Conservation (phyloP, 2,113 vertebrate genomes). For the Eretmochelys imbricata region DNA sequence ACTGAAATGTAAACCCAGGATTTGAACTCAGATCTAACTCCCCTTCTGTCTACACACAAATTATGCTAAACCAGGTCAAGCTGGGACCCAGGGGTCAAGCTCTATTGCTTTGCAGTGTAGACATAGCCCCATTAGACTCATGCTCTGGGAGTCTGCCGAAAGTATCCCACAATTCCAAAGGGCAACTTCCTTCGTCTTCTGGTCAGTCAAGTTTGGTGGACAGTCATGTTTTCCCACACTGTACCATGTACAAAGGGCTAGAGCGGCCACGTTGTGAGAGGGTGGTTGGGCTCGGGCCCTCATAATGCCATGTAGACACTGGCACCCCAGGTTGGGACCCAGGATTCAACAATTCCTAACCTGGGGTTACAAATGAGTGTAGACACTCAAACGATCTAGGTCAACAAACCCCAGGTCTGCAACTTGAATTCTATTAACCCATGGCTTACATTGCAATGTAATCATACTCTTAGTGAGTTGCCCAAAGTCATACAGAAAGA, state of each 20-base stretch:
- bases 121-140: neutral
- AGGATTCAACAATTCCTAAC: neutral
- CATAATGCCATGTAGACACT: too few relatives aligned
- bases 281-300: too few relatives aligned
- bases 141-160: neutral
- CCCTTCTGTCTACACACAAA: too few relatives aligned
- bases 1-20: neutral
- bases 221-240: too few relatives aligned
- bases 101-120: neutral
- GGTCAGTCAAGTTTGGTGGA: neutral
- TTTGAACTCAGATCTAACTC: neutral
- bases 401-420: neutral
- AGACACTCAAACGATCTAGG: neutral
- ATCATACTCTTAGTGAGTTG: too few relatives aligned
- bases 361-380: neutral
- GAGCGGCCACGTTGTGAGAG: too few relatives aligned
- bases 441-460: neutral
- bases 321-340: too few relatives aligned
- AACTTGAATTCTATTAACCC: neutral
- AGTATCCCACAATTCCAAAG: neutral
- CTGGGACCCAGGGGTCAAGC: neutral
- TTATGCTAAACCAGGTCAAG: too few relatives aligned
- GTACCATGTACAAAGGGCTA: too few relatives aligned
- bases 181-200: neutral
- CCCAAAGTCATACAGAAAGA: neutral